A percentile compares a stretch with the other conserved stretches of the same genome.
Conservation (phyloP, 1,140 invertebrate genomes). For the Drosophila bifasciata region DNA sequence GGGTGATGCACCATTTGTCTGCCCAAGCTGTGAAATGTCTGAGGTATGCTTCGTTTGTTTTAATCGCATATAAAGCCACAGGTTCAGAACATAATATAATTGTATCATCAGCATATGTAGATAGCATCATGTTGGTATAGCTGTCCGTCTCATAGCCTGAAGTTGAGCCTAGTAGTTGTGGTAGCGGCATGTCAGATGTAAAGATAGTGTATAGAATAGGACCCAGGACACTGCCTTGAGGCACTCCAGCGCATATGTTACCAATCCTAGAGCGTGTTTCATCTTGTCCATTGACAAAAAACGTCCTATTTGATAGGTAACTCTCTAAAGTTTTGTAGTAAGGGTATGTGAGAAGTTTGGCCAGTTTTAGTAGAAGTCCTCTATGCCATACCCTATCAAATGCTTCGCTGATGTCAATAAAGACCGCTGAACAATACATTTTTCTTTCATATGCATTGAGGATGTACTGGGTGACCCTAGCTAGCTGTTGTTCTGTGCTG, state of each 20-base stretch:
- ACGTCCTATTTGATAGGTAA: slow-evolving; percentile 8
- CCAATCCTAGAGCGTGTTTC: neutral
- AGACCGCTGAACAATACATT: slow-evolving; percentile 20
- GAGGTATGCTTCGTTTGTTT: no score
- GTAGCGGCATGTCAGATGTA: neutral
- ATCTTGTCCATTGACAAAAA: neutral
- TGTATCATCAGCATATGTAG: no score
- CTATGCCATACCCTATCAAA: slow-evolving; percentile 33
- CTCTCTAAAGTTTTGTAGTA: slow-evolving; percentile 3
- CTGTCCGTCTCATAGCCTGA: no score
- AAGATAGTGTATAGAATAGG: neutral
- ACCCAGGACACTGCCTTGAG: neutral
- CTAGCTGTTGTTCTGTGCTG: slow-evolving; percentile 12
- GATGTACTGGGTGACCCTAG: slow-evolving; percentile 3
- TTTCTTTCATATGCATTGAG: slow-evolving; percentile 1
- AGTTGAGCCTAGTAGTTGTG: neutral
- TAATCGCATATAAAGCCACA: no score
- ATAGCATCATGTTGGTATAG: no score
- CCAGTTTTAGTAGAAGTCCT: slow-evolving; percentile 11
- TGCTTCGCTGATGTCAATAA: slow-evolving; percentile 17
- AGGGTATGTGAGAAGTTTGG: neutral
- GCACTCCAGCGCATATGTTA: neutral
- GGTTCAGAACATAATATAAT: no score
- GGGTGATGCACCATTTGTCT: no score
- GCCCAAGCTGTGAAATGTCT: no score